These are phyloP conservation scores for Crocodylus rhombifer DNA, from an alignment of 2,797 vertebrate species.

Conservation along the genomic window DNA sequence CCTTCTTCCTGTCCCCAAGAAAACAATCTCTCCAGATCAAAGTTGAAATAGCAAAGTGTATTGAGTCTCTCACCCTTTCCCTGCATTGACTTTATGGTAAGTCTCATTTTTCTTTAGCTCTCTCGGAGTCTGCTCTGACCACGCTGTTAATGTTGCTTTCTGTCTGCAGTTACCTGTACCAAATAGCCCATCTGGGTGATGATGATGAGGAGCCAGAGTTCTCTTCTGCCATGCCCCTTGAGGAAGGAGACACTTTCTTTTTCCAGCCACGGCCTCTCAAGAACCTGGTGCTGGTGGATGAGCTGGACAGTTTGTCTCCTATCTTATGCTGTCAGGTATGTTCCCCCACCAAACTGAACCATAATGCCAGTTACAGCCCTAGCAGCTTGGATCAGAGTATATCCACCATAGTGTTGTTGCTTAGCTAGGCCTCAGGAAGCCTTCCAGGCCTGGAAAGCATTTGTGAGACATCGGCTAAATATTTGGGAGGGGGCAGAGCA, in stretches of 20 bases:
- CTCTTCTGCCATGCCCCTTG: slow-evolving; percentile 98
- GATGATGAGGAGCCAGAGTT: slow-evolving; percentile 99
- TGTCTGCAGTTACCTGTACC: slow-evolving; percentile 92
- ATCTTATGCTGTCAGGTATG: slow-evolving; percentile 96
- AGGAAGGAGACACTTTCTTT: slow-evolving; percentile 98
- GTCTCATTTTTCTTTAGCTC: rapidly evolving
- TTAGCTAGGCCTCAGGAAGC: not conserved
- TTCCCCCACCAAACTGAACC: not conserved
- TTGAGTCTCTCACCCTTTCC: rapidly evolving
- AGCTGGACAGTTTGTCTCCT: slow-evolving; percentile 96
- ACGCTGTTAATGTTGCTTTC: not conserved
- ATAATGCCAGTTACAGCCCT: no score
- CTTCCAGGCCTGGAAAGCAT: not conserved
- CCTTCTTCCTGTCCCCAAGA: not conserved
- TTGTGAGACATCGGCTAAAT: not conserved
- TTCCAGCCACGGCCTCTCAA: slow-evolving; percentile 97
- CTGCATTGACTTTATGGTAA: not conserved
- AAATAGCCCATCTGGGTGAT: slow-evolving; percentile 98
- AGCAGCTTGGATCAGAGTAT: not conserved
- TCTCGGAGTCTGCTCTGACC: not conserved
- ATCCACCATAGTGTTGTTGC: not conserved
- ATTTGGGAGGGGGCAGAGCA: not conserved
- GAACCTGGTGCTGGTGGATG: slow-evolving; percentile 97
- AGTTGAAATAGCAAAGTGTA: not conserved
- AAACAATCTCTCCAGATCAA: not conserved